Evolutionary conservation across 2,113 vertebrate genomes (phyloP).

Genomic region (Redunca redunca): DNA sequence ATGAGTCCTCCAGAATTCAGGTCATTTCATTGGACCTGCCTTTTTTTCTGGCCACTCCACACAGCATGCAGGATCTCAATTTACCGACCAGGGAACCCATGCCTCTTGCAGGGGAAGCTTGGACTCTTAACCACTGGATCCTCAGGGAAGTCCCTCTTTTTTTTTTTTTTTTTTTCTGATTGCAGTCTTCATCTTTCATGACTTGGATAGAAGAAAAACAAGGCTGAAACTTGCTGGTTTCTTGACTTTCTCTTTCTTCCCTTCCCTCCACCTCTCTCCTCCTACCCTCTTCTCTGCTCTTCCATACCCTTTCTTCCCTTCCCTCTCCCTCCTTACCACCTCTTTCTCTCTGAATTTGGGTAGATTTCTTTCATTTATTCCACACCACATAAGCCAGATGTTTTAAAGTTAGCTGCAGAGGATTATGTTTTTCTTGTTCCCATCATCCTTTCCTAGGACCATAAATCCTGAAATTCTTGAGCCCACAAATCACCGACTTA

Average conservation of each 20-base stretch:
- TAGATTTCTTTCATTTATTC: not conserved
- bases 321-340: not conserved
- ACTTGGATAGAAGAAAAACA: not conserved
- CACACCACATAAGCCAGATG: not conserved
- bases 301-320: rapidly evolving
- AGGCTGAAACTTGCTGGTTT: not conserved
- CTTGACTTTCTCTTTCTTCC: not conserved
- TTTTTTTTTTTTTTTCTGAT: not conserved
- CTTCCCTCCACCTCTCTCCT: not conserved
- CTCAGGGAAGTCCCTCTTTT: not conserved
- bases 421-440: slow-evolving; percentile 12
- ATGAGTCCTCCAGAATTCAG: not conserved
- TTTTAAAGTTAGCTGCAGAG: not conserved
- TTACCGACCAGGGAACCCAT: not conserved
- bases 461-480: not conserved
- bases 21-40: not conserved
- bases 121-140: not conserved
- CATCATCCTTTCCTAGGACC: not conserved
- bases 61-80: not conserved
- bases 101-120: not conserved
- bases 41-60: not conserved
- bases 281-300: too few relatives aligned
- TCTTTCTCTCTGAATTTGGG: not conserved
- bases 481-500: not conserved
- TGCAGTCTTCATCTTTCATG: not conserved